Evolutionary conservation across 2,797 vertebrate species (phyloP).

Genomic region (Lophius americanus): DNA sequence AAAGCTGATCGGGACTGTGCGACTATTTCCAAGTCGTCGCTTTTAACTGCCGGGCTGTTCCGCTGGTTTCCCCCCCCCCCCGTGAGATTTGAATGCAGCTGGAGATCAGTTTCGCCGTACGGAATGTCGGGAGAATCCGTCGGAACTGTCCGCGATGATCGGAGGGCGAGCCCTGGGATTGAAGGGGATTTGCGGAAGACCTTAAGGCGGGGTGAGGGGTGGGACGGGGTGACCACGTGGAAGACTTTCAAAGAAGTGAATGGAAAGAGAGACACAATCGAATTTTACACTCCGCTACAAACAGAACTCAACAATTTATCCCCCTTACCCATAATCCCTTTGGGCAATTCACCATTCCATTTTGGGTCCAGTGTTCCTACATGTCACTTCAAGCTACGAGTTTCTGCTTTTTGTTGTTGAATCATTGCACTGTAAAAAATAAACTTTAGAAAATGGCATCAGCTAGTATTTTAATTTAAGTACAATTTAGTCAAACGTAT

Average conservation of each 20-base stretch:
- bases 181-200: slow-evolving; percentile 44
- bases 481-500: too few species aligned
- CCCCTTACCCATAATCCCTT: slow-evolving; percentile 61
- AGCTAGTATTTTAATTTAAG: too few species aligned
- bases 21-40: slow-evolving; percentile 33
- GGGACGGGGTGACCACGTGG: slow-evolving; percentile 21
- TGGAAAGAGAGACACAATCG: slow-evolving; percentile 44
- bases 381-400: slow-evolving; percentile 31
- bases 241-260: slow-evolving; percentile 54
- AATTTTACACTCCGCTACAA: slow-evolving; percentile 64
- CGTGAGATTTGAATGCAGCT: slow-evolving; percentile 42
- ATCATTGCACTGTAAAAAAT: too few species aligned
- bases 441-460: too few species aligned
- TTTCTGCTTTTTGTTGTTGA: not conserved
- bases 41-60: slow-evolving; percentile 51
- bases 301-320: slow-evolving; percentile 62
- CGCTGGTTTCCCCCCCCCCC: slow-evolving; percentile 45
- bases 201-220: slow-evolving; percentile 22
- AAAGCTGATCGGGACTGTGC: slow-evolving; percentile 31
- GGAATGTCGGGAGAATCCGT: slow-evolving; percentile 54
- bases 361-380: slow-evolving; percentile 41
- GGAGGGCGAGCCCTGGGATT: slow-evolving; percentile 34
- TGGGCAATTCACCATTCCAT: slow-evolving; percentile 52
- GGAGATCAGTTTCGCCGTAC: slow-evolving; percentile 48
- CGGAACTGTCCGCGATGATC: slow-evolving; percentile 45